Evolutionary conservation across 2,113 vertebrate genomes (phyloP).

Genomic region (Terrapene triunguis): DNA sequence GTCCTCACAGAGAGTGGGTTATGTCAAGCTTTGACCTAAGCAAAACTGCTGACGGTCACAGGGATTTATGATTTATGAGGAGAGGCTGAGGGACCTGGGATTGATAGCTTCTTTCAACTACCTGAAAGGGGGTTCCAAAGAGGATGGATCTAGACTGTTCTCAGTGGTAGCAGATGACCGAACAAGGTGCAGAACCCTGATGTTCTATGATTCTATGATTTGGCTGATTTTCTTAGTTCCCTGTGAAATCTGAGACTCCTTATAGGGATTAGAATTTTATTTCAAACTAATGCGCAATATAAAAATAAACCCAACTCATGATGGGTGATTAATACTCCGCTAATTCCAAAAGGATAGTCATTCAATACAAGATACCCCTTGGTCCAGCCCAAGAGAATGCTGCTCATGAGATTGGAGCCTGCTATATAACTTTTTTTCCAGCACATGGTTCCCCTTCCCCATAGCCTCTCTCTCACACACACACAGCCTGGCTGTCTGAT

Average conservation of each 20-base stretch:
- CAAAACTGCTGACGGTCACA: constrained; percentile 67
- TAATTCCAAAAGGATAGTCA: constrained; percentile 58
- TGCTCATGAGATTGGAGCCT: constrained; percentile 58
- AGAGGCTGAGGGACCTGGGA: no score
- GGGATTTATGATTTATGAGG: not conserved
- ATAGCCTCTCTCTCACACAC: accelerated
- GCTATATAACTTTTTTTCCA: constrained; percentile 43
- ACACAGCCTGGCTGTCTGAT: constrained; percentile 18
- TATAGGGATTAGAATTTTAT: constrained; percentile 57
- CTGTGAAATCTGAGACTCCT: constrained; percentile 70
- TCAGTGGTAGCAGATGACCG: no score
- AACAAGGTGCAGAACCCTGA: no score
- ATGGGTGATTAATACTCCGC: constrained; percentile 63
- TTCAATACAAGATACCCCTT: constrained; percentile 62
- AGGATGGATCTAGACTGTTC: no score
- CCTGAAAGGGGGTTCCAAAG: no score
- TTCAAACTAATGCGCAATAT: constrained; percentile 17
- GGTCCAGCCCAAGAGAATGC: constrained; percentile 57
- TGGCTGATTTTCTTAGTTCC: constrained; percentile 66
- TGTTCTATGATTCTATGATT: not conserved
- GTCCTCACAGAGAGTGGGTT: constrained; percentile 64
- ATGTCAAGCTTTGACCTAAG: constrained; percentile 75
- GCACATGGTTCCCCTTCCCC: not conserved
- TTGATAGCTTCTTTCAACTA: no score
- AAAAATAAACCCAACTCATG: constrained; percentile 61